phyloP scores from a whole-genome alignment of 1,140 invertebrate genomes.

The Drosophila nikananu region DNA sequence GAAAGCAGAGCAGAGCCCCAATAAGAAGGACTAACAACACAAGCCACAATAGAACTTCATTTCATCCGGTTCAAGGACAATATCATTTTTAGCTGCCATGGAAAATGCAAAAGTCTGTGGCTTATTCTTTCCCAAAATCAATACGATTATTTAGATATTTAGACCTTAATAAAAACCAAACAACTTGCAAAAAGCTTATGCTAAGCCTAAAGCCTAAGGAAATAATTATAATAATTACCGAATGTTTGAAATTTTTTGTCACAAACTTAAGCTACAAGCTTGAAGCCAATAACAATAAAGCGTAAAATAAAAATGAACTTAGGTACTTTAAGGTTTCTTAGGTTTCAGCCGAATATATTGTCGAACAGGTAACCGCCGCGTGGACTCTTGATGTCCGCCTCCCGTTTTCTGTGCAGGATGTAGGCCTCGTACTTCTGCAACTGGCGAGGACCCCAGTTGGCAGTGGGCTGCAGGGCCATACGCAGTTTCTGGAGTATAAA shows the following conservation, averaged over 20 bases:
- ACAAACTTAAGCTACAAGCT: constrained; percentile 67
- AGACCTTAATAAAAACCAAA: constrained; percentile 22
- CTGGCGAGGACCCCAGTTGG: constrained; percentile 71
- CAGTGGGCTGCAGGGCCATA: constrained; percentile 57
- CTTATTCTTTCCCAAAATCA: constrained; percentile 36
- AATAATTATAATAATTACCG: constrained; percentile 63
- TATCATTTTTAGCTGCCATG: constrained; percentile 57
- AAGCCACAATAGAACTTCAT: constrained; percentile 18
- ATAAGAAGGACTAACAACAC: constrained; percentile 22
- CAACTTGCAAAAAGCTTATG: constrained; percentile 43
- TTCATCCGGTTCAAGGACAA: constrained; percentile 54
- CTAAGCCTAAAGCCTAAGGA: constrained; percentile 51
- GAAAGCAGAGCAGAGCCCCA: constrained; percentile 55
- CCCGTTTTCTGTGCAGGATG: constrained; percentile 38
- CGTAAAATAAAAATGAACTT: constrained; percentile 40
- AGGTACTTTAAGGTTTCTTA: too few relatives aligned
- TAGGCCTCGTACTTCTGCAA: constrained; percentile 65
- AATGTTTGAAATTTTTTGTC: constrained; percentile 62
- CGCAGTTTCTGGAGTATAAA: constrained; percentile 44
- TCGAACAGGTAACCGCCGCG: constrained; percentile 51
- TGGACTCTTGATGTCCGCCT: constrained; percentile 23
- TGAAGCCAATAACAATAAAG: constrained; percentile 64
- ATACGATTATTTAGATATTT: constrained; percentile 37
- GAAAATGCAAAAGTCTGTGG: constrained; percentile 18
- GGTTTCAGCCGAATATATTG: constrained; percentile 66